Evolutionary conservation across 53 echinoderm and acorn worm species (phyloP).

Genomic region (Crossaster papposus): DNA sequence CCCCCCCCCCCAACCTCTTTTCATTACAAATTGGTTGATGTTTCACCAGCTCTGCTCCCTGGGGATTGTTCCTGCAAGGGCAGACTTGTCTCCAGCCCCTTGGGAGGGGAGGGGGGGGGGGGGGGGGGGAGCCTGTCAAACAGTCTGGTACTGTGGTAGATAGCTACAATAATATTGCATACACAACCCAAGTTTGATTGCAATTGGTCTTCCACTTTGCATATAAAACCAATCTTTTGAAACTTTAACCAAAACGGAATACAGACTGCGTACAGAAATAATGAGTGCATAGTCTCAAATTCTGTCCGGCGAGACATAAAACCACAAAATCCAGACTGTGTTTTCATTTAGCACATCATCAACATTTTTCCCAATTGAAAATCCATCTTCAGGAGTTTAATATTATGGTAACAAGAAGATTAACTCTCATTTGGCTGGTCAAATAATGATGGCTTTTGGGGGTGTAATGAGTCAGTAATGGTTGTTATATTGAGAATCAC

Average conservation of each 20-base stretch:
- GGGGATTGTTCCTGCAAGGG: not conserved
- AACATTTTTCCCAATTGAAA: not conserved
- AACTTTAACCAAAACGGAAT: too few species aligned
- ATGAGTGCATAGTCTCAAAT: too few species aligned
- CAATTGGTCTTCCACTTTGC: too few species aligned
- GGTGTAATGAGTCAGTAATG: not conserved
- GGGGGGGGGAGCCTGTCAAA: constrained; percentile 6
- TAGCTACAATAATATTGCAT: too few species aligned
- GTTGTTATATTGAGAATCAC: not conserved
- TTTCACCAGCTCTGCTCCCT: constrained; percentile 10
- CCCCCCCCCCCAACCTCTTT: too few species aligned
- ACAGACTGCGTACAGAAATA: too few species aligned
- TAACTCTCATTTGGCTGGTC: not conserved
- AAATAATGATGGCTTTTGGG: not conserved
- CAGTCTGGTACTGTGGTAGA: too few species aligned
- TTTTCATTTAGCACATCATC: not conserved
- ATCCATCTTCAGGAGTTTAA: not conserved
- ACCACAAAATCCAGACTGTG: too few species aligned
- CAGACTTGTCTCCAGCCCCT: not conserved
- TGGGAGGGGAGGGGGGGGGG: too few species aligned
- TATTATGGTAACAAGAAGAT: not conserved
- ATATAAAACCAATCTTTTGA: too few species aligned
- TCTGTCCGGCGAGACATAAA: too few species aligned
- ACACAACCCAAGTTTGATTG: too few species aligned
- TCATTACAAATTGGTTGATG: constrained; percentile 9